Conservation (phyloP, 1,140 invertebrate genomes). For the Zaprionus gabonicus region DNA sequence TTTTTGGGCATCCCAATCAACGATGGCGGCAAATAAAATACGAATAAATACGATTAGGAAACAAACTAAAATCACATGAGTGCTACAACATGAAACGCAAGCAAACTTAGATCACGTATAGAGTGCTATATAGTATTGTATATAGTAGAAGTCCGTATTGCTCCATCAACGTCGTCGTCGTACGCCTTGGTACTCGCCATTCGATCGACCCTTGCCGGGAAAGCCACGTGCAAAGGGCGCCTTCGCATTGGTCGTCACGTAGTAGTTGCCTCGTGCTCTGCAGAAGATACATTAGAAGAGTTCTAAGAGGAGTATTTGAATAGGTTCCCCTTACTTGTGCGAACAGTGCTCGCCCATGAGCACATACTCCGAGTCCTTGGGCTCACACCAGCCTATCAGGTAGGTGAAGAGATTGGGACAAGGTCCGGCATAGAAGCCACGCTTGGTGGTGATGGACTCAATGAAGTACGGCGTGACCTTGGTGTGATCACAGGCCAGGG, state of each 20-base stretch:
- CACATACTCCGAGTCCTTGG: constrained; percentile 90
- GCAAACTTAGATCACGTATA: constrained; percentile 19
- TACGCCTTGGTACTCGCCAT: constrained; percentile 79
- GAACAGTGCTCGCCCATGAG: constrained; percentile 93
- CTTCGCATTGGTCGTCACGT: constrained; percentile 93
- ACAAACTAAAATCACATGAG: constrained; percentile 77
- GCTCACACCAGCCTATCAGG: constrained; percentile 92
- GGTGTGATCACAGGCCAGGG: constrained; percentile 93
- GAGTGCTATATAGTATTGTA: not conserved
- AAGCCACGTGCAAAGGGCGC: constrained; percentile 93
- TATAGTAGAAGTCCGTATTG: not conserved
- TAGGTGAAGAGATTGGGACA: constrained; percentile 92
- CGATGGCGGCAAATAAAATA: constrained; percentile 68
- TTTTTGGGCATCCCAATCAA: constrained; percentile 21
- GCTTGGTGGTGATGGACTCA: constrained; percentile 91
- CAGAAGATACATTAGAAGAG: constrained; percentile 13
- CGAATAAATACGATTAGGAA: constrained; percentile 74
- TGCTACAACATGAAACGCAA: constrained; percentile 57
- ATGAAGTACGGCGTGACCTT: constrained; percentile 95
- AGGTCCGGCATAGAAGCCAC: constrained; percentile 92
- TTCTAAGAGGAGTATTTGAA: not conserved
- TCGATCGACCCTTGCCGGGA: constrained; percentile 86
- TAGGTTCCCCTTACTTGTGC: constrained; percentile 87
- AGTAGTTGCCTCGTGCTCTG: constrained; percentile 92
- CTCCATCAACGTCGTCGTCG: constrained; percentile 63